Percentiles rank a stretch among this genome's conserved stretches.
phyloP scores from a whole-genome alignment of 2,113 vertebrate species.

The Vulpes ferrilata region DNA sequence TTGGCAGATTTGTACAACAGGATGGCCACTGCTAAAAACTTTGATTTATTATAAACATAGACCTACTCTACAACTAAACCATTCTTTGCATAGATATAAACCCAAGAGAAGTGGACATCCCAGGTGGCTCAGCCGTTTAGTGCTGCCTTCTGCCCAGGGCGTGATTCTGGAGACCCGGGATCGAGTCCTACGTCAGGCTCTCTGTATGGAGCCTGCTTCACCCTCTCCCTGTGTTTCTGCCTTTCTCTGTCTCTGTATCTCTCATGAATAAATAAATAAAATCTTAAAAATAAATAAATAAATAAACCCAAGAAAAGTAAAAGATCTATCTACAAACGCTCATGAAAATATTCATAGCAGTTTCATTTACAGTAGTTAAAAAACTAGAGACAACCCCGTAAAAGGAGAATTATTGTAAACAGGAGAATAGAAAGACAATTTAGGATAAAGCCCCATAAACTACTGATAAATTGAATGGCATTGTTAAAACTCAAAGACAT shows the following conservation, averaged over 20 bases:
- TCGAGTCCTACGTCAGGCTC: too few relatives aligned
- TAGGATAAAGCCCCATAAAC: neutral
- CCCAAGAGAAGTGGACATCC: neutral
- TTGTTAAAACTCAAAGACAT: neutral
- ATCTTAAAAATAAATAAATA: too few relatives aligned
- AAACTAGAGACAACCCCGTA: neutral
- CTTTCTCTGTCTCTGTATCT: too few relatives aligned
- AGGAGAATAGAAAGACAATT: neutral
- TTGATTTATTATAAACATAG: neutral
- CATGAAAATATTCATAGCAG: neutral
- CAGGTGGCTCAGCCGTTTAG: too few relatives aligned
- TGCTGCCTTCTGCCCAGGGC: too few relatives aligned
- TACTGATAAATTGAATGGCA: neutral
- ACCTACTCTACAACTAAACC: neutral
- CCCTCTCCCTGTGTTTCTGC: too few relatives aligned
- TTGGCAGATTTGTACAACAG: neutral
- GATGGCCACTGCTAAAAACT: neutral
- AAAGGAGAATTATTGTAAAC: neutral
- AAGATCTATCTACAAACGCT: neutral
- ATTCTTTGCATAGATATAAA: neutral
- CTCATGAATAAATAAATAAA: too few relatives aligned
- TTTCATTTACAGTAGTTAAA: neutral
- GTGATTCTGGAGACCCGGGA: too few relatives aligned
- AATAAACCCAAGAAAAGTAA: neutral
- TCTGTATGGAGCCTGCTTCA: too few relatives aligned